Conservation (phyloP, 2,888 invertebrate genomes). For the Agrochola lota region DNA sequence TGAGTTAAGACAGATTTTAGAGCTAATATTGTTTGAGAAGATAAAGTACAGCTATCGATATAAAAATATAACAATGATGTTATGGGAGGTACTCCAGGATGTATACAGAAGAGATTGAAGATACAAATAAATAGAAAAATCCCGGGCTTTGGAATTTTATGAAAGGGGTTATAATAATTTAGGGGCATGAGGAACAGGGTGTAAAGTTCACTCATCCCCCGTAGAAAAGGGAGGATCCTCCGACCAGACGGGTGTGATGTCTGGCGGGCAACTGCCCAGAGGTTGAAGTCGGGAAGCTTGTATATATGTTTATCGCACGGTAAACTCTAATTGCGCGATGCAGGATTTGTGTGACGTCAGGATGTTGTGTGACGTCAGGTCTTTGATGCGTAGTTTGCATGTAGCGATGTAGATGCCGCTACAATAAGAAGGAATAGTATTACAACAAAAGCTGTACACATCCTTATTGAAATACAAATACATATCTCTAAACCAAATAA, state of each 20-base stretch:
- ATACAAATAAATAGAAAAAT: constrained; percentile 11
- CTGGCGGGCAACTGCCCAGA: no score
- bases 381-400: no score
- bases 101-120: constrained; percentile 32
- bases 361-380: no score
- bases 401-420: no score
- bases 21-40: constrained; percentile 68
- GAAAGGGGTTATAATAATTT: neutral
- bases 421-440: constrained; percentile 9
- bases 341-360: no score
- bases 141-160: constrained; percentile 25
- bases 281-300: no score
- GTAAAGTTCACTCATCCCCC: no score
- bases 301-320: no score
- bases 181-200: no score
- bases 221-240: no score
- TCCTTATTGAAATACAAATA: constrained; percentile 25
- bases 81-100: constrained; percentile 33
- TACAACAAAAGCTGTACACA: constrained; percentile 29
- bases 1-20: constrained; percentile 71
- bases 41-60: constrained; percentile 66
- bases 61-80: constrained; percentile 65
- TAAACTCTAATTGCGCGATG: no score
- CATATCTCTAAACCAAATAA: constrained; percentile 16
- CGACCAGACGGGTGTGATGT: no score